phyloP scores from a whole-genome alignment of 2,888 invertebrate species.

The Hartigia nigra region DNA sequence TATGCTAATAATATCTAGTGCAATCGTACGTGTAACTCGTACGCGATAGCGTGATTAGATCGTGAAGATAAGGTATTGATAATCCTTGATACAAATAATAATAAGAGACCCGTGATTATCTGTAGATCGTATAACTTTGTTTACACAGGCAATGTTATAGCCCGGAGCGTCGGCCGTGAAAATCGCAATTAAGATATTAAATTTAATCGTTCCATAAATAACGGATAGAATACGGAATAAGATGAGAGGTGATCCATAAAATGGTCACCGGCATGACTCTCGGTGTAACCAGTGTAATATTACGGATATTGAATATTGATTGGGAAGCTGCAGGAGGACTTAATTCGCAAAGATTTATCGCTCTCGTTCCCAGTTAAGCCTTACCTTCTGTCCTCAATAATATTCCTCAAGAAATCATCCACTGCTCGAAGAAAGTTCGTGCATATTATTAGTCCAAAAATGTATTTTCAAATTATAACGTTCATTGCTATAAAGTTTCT shows the following conservation, averaged over 20 bases:
- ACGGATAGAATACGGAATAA: constrained; percentile 26
- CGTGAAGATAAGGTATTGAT: no score
- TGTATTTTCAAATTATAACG: no score
- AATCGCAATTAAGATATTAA: constrained; percentile 28
- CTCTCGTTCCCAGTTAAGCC: neutral
- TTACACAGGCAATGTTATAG: neutral
- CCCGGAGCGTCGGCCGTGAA: constrained; percentile 1
- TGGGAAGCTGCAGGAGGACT: constrained; percentile 29
- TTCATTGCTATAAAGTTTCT: no score
- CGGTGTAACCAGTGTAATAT: constrained; percentile 23
- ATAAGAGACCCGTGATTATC: no score
- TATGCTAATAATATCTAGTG: no score
- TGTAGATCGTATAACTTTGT: no score
- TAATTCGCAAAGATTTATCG: constrained; percentile 38
- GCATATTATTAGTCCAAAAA: no score
- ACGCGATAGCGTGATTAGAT: no score
- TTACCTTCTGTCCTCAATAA: constrained; percentile 22
- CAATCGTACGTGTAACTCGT: no score
- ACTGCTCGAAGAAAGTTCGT: no score
- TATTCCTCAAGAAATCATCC: constrained; percentile 24
- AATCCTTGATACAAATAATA: no score
- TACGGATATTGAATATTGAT: constrained; percentile 44
- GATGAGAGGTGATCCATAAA: constrained; percentile 12
- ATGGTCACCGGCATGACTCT: constrained; percentile 13
- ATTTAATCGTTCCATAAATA: constrained; percentile 28